A percentile compares a stretch with the other conserved stretches of the same genome.
Conservation (phyloP, 2,888 invertebrate species). For the Beris morrisii region DNA sequence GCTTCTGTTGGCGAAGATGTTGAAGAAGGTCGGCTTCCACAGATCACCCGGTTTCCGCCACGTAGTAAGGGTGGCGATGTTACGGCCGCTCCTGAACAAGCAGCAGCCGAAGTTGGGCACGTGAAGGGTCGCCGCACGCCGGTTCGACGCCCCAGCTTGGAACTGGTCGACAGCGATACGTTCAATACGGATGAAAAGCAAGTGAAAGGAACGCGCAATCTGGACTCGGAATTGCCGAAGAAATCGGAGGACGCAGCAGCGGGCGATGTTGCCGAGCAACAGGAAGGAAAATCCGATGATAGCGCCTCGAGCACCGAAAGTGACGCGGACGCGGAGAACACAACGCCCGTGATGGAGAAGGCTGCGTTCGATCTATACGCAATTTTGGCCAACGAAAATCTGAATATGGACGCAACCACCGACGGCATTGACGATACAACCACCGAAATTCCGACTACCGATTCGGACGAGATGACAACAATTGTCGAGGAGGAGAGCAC, state of each 20-base stretch:
- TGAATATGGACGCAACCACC: constrained; percentile 59
- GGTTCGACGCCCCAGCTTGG: constrained; percentile 72
- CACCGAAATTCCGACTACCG: constrained; percentile 42
- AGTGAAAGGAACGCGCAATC: constrained; percentile 50
- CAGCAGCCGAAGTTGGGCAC: neutral
- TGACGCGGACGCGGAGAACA: constrained; percentile 48
- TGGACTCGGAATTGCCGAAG: constrained; percentile 47
- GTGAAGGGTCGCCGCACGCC: constrained; percentile 47
- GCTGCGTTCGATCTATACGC: constrained; percentile 82
- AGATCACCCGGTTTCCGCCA: constrained; percentile 84
- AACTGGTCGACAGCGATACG: constrained; percentile 78
- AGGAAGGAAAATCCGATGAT: neutral
- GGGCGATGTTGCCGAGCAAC: constrained; percentile 41
- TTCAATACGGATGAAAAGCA: constrained; percentile 68
- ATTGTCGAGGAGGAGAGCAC: constrained; percentile 58
- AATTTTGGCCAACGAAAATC: constrained; percentile 68
- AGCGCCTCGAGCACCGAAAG: constrained; percentile 25
- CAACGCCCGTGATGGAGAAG: constrained; percentile 75
- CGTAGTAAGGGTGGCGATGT: constrained; percentile 57
- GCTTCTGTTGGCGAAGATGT: constrained; percentile 46
- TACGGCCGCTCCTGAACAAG: constrained; percentile 16
- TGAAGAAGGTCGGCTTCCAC: constrained; percentile 64
- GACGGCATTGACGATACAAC: constrained; percentile 52
- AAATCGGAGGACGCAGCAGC: constrained; percentile 43
- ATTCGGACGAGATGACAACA: constrained; percentile 50